A percentile compares a stretch with the other conserved stretches of the same genome.
These are phyloP conservation scores for Gobiocypris rarus DNA, from an alignment of 2,113 vertebrate genomes.

Conservation along the genomic window DNA sequence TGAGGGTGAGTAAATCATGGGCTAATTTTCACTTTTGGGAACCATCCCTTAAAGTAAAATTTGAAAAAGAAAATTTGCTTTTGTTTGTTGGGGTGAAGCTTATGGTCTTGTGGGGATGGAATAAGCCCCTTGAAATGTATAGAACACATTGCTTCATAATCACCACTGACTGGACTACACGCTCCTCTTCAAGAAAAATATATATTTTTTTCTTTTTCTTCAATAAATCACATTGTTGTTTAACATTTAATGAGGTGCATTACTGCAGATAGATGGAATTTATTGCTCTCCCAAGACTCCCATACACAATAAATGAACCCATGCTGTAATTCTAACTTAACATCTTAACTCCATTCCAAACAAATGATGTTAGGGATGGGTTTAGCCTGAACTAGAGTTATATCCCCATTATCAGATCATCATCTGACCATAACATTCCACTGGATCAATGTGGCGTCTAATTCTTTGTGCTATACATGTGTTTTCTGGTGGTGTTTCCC, in stretches of 20 bases:
- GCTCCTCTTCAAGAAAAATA: neutral
- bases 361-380: constrained; percentile 23
- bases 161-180: neutral
- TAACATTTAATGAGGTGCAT: constrained; percentile 40
- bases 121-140: neutral
- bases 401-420: constrained; percentile 11
- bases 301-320: neutral
- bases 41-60: neutral
- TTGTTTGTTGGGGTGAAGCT: neutral
- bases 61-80: neutral
- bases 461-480: neutral
- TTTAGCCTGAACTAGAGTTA: neutral
- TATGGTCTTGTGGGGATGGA: neutral
- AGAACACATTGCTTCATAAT: neutral
- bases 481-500: neutral
- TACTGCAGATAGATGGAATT: constrained; percentile 27
- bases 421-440: neutral
- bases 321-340: constrained; percentile 8
- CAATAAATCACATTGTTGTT: constrained; percentile 27
- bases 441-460: neutral
- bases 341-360: neutral
- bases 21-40: too few species aligned
- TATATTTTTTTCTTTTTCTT: neutral
- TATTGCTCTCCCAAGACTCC: neutral
- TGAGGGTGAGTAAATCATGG: too few species aligned